Evolutionary conservation across 2,888 invertebrate genomes (phyloP).

Genomic region (Lasioglossum zephyrum): DNA sequence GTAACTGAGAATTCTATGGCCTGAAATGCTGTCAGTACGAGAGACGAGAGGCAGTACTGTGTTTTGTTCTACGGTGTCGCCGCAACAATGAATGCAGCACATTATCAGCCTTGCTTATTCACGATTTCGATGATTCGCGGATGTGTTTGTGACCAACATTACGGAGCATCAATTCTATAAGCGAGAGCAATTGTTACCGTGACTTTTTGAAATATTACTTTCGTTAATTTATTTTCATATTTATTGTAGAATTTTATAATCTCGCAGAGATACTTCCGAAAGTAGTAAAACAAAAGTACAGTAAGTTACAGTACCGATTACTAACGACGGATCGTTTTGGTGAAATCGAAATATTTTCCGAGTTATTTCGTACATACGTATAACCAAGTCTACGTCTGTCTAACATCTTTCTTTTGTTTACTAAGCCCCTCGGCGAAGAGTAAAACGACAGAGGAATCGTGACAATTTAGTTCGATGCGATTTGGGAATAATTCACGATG

Average conservation of each 20-base stretch:
- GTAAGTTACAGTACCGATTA: neutral
- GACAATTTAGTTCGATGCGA: slow-evolving; percentile 11
- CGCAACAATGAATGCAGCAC: slow-evolving; percentile 7
- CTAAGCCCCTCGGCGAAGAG: slow-evolving; percentile 13
- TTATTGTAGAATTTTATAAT: slow-evolving; percentile 7
- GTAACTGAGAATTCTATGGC: neutral
- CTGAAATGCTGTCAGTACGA: neutral
- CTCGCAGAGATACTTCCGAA: neutral
- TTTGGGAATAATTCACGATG: slow-evolving; percentile 85
- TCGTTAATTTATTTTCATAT: slow-evolving; percentile 19
- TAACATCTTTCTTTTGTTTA: slow-evolving; percentile 54
- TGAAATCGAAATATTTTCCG: neutral
- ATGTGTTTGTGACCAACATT: neutral
- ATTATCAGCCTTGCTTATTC: slow-evolving; percentile 16
- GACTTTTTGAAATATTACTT: slow-evolving; percentile 21
- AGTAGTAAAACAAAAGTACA: neutral
- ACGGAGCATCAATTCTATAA: slow-evolving; percentile 13
- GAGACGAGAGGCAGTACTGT: slow-evolving; percentile 1
- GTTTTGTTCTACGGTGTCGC: slow-evolving; percentile 1
- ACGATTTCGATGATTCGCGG: neutral
- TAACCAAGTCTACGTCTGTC: slow-evolving; percentile 13
- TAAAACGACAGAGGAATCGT: neutral
- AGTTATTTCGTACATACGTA: neutral
- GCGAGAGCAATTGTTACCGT: slow-evolving; percentile 13
- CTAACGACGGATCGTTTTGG: neutral